Evolutionary conservation across 2,888 invertebrate species (phyloP).

Genomic region (Drosophila infuscata): DNA sequence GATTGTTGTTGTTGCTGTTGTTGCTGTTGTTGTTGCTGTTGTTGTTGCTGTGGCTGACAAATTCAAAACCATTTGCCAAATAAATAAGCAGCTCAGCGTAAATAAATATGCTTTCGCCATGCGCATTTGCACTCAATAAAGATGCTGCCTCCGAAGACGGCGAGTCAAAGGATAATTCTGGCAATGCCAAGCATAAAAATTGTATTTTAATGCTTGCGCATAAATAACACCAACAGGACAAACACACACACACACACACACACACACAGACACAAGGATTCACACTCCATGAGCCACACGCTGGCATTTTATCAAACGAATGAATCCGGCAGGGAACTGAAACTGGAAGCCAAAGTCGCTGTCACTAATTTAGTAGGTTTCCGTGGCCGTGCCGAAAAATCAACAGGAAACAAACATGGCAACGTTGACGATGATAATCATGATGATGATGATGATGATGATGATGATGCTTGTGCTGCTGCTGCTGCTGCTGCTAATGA

Average conservation of each 20-base stretch:
- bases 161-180: slow-evolving; percentile 77
- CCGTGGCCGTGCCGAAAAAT: slow-evolving; percentile 74
- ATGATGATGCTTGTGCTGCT: slow-evolving; percentile 26
- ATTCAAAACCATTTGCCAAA: slow-evolving; percentile 82
- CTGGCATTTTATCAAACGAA: slow-evolving; percentile 73
- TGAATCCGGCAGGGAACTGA: slow-evolving; percentile 54
- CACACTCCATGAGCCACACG: slow-evolving; percentile 28
- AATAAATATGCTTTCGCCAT: slow-evolving; percentile 82
- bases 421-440: slow-evolving; percentile 19
- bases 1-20: slow-evolving; percentile 23
- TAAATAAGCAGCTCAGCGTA: slow-evolving; percentile 82
- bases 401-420: slow-evolving; percentile 78
- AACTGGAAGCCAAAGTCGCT: slow-evolving; percentile 57
- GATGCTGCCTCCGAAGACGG: slow-evolving; percentile 57
- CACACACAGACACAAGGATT: slow-evolving; percentile 14
- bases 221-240: slow-evolving; percentile 78
- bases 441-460: slow-evolving; percentile 11
- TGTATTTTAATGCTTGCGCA: slow-evolving; percentile 80
- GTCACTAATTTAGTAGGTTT: slow-evolving; percentile 78
- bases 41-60: slow-evolving; percentile 68
- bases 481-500: slow-evolving; percentile 8
- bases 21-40: slow-evolving; percentile 12
- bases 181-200: slow-evolving; percentile 76
- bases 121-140: slow-evolving; percentile 82
- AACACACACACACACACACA: slow-evolving; percentile 21